These are phyloP conservation scores for Garra rufa DNA, from an alignment of 2,113 vertebrate species.

Conservation along the genomic window DNA sequence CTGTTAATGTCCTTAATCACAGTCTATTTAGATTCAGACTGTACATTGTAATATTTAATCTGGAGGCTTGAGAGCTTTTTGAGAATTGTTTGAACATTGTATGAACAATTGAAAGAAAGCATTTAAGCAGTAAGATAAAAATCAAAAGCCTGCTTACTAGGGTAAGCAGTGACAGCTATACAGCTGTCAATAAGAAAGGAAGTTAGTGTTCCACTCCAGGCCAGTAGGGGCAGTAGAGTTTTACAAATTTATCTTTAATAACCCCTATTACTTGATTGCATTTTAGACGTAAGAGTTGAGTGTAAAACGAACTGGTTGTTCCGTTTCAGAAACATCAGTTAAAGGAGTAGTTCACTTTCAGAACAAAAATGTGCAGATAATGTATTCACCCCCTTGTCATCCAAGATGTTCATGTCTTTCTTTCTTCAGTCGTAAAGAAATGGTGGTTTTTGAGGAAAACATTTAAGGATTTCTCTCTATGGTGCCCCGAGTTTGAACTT, in stretches of 20 bases:
- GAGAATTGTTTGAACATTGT: conserved; percentile 23
- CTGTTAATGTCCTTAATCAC: neutral
- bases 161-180: conserved; percentile 4
- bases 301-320: neutral
- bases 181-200: neutral
- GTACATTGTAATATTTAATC: neutral
- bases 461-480: too few relatives aligned
- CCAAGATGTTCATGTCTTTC: too few relatives aligned
- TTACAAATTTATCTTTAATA: neutral
- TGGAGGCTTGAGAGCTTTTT: neutral
- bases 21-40: neutral
- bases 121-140: neutral
- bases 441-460: too few relatives aligned
- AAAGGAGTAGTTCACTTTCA: too few relatives aligned
- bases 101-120: neutral
- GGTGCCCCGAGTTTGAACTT: too few relatives aligned
- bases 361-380: too few relatives aligned
- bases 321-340: neutral
- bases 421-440: too few relatives aligned
- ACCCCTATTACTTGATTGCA: neutral
- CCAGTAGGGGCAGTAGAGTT: conserved; percentile 51
- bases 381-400: too few relatives aligned
- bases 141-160: conserved; percentile 9
- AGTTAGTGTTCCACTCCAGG: conserved; percentile 39
- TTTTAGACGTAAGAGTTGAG: neutral